A percentile compares a stretch with the other conserved stretches of the same genome.
phyloP scores from a whole-genome alignment of 2,888 invertebrate species.

The Brenthis daphne region DNA sequence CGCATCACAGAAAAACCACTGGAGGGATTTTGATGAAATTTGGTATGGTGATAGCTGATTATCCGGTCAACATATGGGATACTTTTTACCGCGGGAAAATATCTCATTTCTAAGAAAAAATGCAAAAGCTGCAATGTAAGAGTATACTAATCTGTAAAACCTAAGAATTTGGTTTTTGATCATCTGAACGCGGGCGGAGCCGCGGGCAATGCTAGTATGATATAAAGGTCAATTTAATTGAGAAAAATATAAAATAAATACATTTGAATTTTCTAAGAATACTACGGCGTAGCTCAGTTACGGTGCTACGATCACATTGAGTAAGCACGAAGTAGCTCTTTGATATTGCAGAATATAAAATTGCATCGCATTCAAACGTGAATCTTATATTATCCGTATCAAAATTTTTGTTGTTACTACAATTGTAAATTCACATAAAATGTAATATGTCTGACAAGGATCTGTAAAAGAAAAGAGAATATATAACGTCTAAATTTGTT shows the following conservation, averaged over 20 bases:
- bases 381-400: slow-evolving; percentile 9
- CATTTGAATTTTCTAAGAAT: not conserved
- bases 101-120: too few relatives aligned
- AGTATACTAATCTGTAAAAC: too few relatives aligned
- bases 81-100: too few relatives aligned
- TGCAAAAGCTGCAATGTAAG: too few relatives aligned
- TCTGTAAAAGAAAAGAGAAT: not conserved
- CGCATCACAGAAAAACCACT: too few relatives aligned
- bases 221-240: too few relatives aligned
- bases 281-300: slow-evolving; percentile 35
- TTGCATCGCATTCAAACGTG: slow-evolving; percentile 11
- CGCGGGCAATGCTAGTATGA: too few relatives aligned
- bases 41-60: too few relatives aligned
- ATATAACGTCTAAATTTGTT: not conserved
- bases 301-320: slow-evolving; percentile 27
- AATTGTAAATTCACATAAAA: not conserved
- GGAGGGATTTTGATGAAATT: too few relatives aligned
- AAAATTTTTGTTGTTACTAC: slow-evolving; percentile 1
- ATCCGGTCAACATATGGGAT: too few relatives aligned
- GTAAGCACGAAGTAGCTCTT: slow-evolving; percentile 18
- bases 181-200: too few relatives aligned
- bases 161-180: too few relatives aligned
- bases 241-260: slow-evolving; percentile 1
- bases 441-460: not conserved
- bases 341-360: slow-evolving; percentile 27